Conservation (phyloP, 2,888 invertebrate species). For the Stictocephala bisonia region DNA sequence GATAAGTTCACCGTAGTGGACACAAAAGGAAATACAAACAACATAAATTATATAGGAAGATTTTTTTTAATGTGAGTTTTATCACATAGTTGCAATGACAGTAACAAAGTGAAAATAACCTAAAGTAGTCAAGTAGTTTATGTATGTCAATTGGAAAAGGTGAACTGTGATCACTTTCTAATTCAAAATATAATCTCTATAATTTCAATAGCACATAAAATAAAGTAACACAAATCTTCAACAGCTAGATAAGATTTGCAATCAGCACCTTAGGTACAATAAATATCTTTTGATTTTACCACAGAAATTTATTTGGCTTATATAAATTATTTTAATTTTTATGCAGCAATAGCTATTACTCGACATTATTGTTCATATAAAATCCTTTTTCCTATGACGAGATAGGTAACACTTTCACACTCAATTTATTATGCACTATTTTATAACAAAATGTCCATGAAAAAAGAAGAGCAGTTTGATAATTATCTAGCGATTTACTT, state of each 20-base stretch:
- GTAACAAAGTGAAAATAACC: conserved; percentile 29
- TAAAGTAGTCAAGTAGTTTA: conserved; percentile 11
- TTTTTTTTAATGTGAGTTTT: conserved; percentile 41
- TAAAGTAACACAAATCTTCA: conserved; percentile 3
- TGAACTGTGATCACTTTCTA: conserved; percentile 17
- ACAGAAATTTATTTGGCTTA: conserved; percentile 38
- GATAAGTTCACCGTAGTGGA: conserved; percentile 40
- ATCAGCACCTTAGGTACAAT: conserved; percentile 33
- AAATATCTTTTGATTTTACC: conserved; percentile 39
- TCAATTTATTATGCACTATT: conserved; percentile 43
- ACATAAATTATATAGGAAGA: conserved; percentile 39
- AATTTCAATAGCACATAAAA: conserved; percentile 14
- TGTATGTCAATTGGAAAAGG: not conserved
- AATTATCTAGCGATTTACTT: conserved; percentile 22
- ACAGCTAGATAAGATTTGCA: conserved; percentile 13
- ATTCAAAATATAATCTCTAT: not conserved
- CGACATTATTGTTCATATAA: conserved; percentile 42
- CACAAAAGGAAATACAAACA: conserved; percentile 41
- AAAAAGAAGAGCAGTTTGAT: conserved; percentile 31
- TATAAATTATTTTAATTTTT: conserved; percentile 28
- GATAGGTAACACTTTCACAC: conserved; percentile 46
- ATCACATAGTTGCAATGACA: conserved; percentile 32
- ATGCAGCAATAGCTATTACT: conserved; percentile 15
- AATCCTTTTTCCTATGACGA: conserved; percentile 34
- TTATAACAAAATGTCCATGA: conserved; percentile 38